Evolutionary conservation across 2,113 vertebrate genomes (phyloP).

Genomic region (Climacteris rufus): DNA sequence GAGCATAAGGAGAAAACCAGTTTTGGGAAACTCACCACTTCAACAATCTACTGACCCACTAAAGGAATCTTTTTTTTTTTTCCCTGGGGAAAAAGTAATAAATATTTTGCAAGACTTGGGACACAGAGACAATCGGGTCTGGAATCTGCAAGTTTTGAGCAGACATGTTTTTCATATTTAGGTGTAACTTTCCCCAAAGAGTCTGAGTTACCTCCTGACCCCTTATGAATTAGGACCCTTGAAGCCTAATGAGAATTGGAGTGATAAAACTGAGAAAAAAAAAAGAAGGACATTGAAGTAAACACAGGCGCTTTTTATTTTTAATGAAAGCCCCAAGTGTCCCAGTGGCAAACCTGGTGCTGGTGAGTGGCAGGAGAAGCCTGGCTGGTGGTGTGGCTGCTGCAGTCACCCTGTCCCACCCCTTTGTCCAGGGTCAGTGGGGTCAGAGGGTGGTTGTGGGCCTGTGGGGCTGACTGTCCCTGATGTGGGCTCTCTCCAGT

Average conservation of each 20-base stretch:
- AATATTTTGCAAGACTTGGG: not conserved
- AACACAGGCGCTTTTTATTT: not conserved
- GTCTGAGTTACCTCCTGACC: not conserved
- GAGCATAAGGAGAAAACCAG: accelerated
- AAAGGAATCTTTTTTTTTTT: not conserved
- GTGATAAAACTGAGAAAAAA: accelerated
- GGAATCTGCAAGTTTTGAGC: not conserved
- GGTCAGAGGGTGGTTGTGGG: not conserved
- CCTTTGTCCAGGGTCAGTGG: accelerated
- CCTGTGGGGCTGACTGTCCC: not conserved
- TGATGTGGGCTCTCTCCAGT: not conserved
- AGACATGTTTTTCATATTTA: not conserved
- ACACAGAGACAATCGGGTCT: not conserved
- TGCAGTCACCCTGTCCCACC: not conserved
- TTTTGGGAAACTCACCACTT: not conserved
- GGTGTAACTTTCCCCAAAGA: not conserved
- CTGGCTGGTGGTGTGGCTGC: not conserved
- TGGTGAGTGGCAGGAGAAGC: not conserved
- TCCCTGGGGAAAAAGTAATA: not conserved
- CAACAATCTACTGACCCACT: not conserved
- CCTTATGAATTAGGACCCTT: not conserved
- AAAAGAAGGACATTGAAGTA: not conserved
- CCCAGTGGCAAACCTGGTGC: not conserved
- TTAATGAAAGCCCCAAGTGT: not conserved
- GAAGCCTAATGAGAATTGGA: not conserved